These are phyloP conservation scores for Bubalus kerabau DNA, from an alignment of 2,113 vertebrate genomes.

Conservation along the genomic window DNA sequence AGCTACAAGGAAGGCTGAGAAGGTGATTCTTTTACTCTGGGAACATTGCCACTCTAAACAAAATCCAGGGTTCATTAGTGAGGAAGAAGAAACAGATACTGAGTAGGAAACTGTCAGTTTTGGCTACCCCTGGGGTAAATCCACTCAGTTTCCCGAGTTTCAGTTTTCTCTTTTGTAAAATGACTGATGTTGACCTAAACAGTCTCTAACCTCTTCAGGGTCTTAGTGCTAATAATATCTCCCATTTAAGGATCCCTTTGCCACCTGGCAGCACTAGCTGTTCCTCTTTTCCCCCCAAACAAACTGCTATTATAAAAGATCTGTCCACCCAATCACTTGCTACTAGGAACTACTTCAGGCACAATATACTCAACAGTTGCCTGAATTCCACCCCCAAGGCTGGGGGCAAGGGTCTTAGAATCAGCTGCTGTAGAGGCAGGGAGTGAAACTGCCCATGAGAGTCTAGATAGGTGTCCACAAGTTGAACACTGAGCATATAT, in stretches of 20 bases:
- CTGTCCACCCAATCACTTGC: background rate
- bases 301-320: background rate
- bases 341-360: background rate
- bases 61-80: background rate
- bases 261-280: background rate
- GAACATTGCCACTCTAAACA: background rate
- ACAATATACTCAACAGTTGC: background rate
- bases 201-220: background rate
- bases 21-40: background rate
- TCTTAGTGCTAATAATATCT: background rate
- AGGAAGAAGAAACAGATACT: background rate
- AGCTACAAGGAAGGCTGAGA: background rate
- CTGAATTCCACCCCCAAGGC: background rate
- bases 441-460: background rate
- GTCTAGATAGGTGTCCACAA: background rate
- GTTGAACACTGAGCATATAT: background rate
- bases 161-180: background rate
- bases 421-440: background rate
- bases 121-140: background rate
- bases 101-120: background rate
- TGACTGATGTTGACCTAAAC: background rate
- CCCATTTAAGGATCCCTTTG: background rate
- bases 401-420: background rate
- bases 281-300: background rate
- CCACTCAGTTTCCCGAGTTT: background rate